A percentile compares a stretch with the other conserved stretches of the same genome.
Conservation (phyloP, 2,888 invertebrate species). For the Luperina nickerlii region DNA sequence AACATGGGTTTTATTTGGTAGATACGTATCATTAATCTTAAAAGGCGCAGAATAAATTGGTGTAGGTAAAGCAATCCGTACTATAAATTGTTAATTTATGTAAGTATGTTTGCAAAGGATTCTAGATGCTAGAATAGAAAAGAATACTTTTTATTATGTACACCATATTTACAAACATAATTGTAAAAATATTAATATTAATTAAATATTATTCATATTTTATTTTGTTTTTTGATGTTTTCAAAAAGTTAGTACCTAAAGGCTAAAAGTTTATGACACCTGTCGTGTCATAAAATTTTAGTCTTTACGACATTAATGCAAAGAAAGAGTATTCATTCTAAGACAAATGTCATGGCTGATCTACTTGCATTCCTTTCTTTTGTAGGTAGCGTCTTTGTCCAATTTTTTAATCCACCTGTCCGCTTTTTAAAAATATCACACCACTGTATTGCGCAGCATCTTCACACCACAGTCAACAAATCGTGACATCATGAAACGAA, state of each 20-base stretch:
- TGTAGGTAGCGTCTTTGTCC: background rate
- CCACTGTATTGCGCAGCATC: constrained; percentile 5
- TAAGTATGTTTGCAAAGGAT: background rate
- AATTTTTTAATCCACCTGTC: background rate
- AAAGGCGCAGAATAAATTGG: too few species aligned
- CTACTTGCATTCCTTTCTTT: background rate
- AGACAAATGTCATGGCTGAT: background rate
- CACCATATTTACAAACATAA: too few species aligned
- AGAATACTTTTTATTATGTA: background rate
- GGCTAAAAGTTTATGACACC: too few species aligned
- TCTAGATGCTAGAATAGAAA: background rate
- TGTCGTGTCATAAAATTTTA: background rate
- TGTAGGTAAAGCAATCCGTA: background rate
- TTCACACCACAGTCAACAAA: constrained; percentile 33
- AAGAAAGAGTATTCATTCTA: background rate
- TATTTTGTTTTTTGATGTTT: too few species aligned
- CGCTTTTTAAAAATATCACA: background rate
- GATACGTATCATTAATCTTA: constrained; percentile 12
- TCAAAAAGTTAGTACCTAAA: background rate
- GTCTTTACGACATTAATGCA: background rate
- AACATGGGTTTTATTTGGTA: background rate
- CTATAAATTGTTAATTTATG: background rate
- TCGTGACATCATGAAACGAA: constrained; percentile 17
- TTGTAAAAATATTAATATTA: too few species aligned
- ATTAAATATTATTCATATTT: too few species aligned